Evolutionary conservation across 2,888 invertebrate genomes (phyloP).

Genomic region (Volucella zonaria): DNA sequence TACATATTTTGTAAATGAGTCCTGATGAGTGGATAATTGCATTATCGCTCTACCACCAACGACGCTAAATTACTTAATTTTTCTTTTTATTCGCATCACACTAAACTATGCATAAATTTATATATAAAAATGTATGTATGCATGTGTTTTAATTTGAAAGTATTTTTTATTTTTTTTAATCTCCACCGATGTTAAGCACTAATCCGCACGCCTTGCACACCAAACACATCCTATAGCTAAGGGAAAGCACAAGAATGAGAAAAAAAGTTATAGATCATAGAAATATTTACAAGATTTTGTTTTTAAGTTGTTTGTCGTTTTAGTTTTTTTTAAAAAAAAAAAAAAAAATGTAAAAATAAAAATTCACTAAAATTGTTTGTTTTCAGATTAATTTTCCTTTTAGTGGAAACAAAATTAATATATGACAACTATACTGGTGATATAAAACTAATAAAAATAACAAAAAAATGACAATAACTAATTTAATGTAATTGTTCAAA

Average conservation of each 20-base stretch:
- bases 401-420: background rate
- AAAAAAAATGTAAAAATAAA: constrained; percentile 16
- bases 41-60: constrained; percentile 16
- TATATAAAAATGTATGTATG: constrained; percentile 4
- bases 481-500: constrained; percentile 49
- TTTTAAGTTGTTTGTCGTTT: background rate
- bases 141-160: too few relatives aligned
- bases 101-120: constrained; percentile 15
- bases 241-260: constrained; percentile 68
- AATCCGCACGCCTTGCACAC: constrained; percentile 57
- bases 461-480: constrained; percentile 24
- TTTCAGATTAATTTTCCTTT: background rate
- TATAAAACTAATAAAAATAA: background rate
- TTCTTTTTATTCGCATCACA: constrained; percentile 38
- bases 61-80: constrained; percentile 20
- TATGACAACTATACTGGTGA: background rate
- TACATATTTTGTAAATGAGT: background rate
- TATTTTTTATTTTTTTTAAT: background rate
- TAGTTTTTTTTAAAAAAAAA: constrained; percentile 12
- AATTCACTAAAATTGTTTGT: constrained; percentile 13
- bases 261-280: constrained; percentile 56
- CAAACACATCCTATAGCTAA: constrained; percentile 67
- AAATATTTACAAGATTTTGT: constrained; percentile 51
- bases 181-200: constrained; percentile 63
- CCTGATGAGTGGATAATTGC: constrained; percentile 30